Base-by-base conservation (phyloP, 1,140 invertebrate genomes). In the Drosophila virilis region DNA sequence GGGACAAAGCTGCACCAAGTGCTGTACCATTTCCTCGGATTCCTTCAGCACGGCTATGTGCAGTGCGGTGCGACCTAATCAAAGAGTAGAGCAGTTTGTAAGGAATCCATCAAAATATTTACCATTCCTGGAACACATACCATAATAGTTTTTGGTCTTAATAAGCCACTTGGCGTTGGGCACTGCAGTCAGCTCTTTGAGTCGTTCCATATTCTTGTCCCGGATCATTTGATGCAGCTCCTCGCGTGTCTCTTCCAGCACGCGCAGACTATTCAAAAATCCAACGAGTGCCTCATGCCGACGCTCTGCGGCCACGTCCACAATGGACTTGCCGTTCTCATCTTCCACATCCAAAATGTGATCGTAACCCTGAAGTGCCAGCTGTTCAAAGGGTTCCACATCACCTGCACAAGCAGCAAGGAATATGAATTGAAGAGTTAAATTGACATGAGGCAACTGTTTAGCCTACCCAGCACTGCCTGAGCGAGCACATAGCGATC, bases 321-420 rank as follows among this genome's bases (percentile, higher is more conserved):
- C 89, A 64, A 97, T 96, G 15, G 94, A 93, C 1, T 94, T 93
- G 1, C 94, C 94, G 6, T 94, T 94, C 32, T 95, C 94, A 73
- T 97, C 96, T 12, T 94, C 93, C 0, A 97, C 93, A 77, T 97
- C 96, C n/a, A 97, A 86, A 40, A 98, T 96, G 75, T 97, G 96
- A 88, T 97, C 96, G 83, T 98, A 98, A 2, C 97, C 97, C 93
- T 97, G 96, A 12, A 97, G 78, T 3, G 97, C 81, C 8, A 98
- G 92, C 74, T 97, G 95, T 62, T 96, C 95, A 40, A 98, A 93
- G 88, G 95, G 96, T 46, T 96, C 95, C 1, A 94, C 94, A 75
- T 97, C 95, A 8, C 96, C 96, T 97, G 74, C 3, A 38, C 3
- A 38, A 17, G 3, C 4, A 28, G 22, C 8, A 40, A 1, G 8